Conservation (phyloP, 2,113 vertebrate species). For the Gallinago media region DNA sequence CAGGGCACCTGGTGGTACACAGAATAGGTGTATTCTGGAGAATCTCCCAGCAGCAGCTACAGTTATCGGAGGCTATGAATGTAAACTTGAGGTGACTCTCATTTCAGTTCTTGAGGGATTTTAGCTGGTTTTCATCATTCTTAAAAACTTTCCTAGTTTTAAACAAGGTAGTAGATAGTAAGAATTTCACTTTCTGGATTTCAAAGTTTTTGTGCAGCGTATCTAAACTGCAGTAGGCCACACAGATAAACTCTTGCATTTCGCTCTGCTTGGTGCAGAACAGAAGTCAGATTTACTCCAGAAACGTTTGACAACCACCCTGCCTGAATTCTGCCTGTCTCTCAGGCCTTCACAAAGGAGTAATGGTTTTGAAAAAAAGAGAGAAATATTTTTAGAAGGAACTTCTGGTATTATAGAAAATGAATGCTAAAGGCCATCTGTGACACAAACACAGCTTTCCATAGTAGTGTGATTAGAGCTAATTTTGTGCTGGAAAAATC, state of each 20-base stretch:
- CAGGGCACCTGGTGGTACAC: too few relatives aligned
- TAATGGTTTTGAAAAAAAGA: not conserved
- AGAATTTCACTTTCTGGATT: not conserved
- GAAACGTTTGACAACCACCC: not conserved
- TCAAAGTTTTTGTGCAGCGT: not conserved
- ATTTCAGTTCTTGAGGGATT: not conserved
- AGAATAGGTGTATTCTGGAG: too few relatives aligned
- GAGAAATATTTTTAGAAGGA: not conserved
- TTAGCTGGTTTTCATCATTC: not conserved
- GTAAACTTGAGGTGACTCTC: not conserved
- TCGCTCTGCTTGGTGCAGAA: not conserved
- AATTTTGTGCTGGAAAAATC: not conserved
- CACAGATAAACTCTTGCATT: not conserved
- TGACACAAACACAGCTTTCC: not conserved
- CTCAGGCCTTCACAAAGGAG: not conserved
- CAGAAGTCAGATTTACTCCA: not conserved
- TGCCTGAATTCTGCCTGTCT: not conserved
- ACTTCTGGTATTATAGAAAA: not conserved
- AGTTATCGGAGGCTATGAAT: too few relatives aligned
- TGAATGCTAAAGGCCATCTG: not conserved
- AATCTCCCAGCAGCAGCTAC: too few relatives aligned
- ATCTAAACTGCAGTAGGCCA: not conserved
- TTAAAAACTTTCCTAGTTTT: not conserved
- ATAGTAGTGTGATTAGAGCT: not conserved
- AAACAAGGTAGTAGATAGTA: not conserved